Evolutionary conservation across 2,797 vertebrate species (phyloP), one percentile per base, ranked within the genome.

Genomic region (Acomys russatus): DNA sequence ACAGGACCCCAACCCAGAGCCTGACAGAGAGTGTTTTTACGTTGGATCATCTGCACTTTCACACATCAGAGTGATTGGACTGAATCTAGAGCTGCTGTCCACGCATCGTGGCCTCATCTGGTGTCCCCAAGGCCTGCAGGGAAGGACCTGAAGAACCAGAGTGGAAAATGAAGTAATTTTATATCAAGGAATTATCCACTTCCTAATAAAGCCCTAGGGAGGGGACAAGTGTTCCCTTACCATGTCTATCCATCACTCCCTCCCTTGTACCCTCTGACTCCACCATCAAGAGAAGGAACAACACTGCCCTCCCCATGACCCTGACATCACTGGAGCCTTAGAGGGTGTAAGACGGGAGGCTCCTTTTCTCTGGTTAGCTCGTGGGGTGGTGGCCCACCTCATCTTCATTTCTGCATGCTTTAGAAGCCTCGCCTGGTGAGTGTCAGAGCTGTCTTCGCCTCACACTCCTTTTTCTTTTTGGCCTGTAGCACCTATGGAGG

Each of bases 261-360:
- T 68, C 9, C 59, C 4, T 14, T 85, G 49, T 44, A 3, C 56
- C 74, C 61, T 85, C 64, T 70, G 54, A 76, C 51, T 66, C 66
- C 1, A n/a, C 63, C 78, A 71, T 23, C 25, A 90, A 35, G 1
- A 74, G n/a, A 35, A 87, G n/a, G 35, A 64, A 70, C 61, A 6
- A 35, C 22, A 51, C 64, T 1, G n/a, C 51, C 56, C 44, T 38
- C 6, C 33, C 35, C 7, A 4, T 20, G 0, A 49, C 56, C 7
- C 7, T 33, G 83, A 30, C 11, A 73, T 44, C 28, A 2, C 0
- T 49, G n/a, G 66, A 49, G 2, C 44, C 12, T 33, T 25, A 38
- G 49, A n/a, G 33, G 38, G 3, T 66, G 0, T 76, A 12, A 23
- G 11, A 22, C 12, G 11, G 11, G 83, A 63, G 66, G 0, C 3